A percentile compares a stretch with the other conserved stretches of the same genome.
phyloP scores from a whole-genome alignment of 2,797 vertebrate genomes.

The Enteromius fasciolatus region DNA sequence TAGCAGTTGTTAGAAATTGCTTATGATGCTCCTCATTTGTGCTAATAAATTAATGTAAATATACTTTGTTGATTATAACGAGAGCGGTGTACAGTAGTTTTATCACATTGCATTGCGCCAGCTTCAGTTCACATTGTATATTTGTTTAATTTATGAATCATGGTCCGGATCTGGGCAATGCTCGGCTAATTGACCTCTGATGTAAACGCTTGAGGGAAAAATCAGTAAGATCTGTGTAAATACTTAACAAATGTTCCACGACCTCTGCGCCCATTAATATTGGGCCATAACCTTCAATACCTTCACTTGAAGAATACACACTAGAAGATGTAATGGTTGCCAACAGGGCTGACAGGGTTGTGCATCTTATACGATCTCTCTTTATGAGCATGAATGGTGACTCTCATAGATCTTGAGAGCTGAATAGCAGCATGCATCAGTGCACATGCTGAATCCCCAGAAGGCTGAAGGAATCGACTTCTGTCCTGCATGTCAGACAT shows the following conservation, averaged over 20 bases:
- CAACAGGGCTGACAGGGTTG: neutral
- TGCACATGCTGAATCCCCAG: constrained; percentile 18
- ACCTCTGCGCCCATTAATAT: neutral
- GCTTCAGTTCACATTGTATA: neutral
- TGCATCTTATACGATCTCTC: constrained; percentile 21
- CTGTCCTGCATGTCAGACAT: constrained; percentile 63
- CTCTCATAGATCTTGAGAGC: constrained; percentile 33
- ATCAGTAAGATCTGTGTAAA: neutral
- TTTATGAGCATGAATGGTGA: constrained; percentile 41
- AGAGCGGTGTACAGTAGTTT: constrained; percentile 9
- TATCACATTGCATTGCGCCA: neutral
- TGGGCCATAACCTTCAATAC: constrained; percentile 2
- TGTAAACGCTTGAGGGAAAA: neutral
- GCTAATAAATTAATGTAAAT: constrained; percentile 15
- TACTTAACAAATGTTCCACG: neutral
- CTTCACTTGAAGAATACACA: constrained; percentile 18
- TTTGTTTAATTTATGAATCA: constrained; percentile 4
- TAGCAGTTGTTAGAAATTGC: neutral
- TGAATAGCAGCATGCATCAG: constrained; percentile 32
- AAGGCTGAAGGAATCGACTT: constrained; percentile 31
- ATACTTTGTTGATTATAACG: constrained; percentile 14
- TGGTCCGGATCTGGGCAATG: neutral
- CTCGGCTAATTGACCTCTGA: neutral
- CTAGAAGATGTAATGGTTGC: constrained; percentile 13
- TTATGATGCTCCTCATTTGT: constrained; percentile 7